A percentile compares a stretch with the other conserved stretches of the same genome.
Evolutionary conservation across 53 echinoderm and acorn worm species (phyloP).

Genomic region (Hippasteria phrygiana): DNA sequence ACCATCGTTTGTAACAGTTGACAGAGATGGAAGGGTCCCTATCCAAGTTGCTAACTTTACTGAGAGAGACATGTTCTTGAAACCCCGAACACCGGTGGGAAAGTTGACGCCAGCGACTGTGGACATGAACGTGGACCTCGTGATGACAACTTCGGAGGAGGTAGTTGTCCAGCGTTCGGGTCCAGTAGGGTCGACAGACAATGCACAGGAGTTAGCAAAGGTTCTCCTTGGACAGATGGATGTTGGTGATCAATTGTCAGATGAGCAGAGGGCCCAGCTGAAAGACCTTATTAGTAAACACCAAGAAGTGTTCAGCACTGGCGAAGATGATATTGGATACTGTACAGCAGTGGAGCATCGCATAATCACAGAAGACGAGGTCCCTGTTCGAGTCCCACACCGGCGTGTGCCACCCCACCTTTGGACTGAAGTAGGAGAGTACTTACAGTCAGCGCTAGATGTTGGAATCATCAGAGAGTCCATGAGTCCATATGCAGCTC

Average conservation of each 20-base stretch:
- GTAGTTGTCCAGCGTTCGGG: not conserved
- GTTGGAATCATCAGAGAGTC: too few relatives aligned
- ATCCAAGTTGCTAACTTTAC: not conserved
- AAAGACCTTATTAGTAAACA: conserved; percentile 62
- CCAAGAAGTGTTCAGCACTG: conserved; percentile 53
- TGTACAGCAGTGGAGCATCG: conserved; percentile 49
- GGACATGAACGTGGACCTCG: too few relatives aligned
- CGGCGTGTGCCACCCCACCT: conserved; percentile 74
- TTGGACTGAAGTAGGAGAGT: too few relatives aligned
- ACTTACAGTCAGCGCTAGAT: too few relatives aligned
- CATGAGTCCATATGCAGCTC: too few relatives aligned
- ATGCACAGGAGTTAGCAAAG: not conserved
- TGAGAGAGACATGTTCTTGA: conserved; percentile 59
- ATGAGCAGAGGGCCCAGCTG: not conserved
- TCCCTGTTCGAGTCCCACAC: conserved; percentile 60
- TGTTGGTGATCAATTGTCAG: not conserved
- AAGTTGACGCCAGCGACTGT: not conserved
- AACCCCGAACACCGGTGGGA: conserved; percentile 62
- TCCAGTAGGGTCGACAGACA: not conserved
- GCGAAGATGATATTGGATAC: conserved; percentile 63
- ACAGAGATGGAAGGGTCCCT: too few relatives aligned
- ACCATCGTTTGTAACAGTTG: too few relatives aligned
- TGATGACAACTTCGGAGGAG: not conserved
- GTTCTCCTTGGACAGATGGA: not conserved
- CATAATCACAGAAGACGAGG: conserved; percentile 49